Percentiles rank a stretch among this genome's conserved stretches.
Conservation (phyloP, 2,888 invertebrate genomes). For the Lumbricus terrestris region DNA sequence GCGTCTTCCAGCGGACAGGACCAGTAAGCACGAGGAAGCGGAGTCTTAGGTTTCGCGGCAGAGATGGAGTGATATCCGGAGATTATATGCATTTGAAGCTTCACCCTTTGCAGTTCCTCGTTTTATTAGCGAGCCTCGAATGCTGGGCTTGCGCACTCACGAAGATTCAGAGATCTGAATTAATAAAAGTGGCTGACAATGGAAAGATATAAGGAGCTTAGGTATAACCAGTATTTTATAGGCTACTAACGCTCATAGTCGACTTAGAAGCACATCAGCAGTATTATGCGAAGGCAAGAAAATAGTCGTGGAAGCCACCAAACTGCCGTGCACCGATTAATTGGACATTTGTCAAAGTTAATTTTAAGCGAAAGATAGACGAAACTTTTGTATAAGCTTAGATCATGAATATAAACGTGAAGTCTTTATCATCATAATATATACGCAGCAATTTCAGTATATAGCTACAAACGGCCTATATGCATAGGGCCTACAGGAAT, state of each 20-base stretch:
- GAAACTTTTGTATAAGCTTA: too few relatives aligned
- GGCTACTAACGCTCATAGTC: neutral
- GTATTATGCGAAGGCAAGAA: neutral
- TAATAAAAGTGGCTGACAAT: neutral
- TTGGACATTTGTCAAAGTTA: neutral
- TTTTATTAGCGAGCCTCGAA: neutral
- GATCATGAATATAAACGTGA: neutral
- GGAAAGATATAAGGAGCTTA: neutral
- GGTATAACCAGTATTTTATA: neutral
- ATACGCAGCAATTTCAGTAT: neutral
- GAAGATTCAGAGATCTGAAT: neutral
- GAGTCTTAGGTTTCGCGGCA: neutral
- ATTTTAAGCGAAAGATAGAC: neutral
- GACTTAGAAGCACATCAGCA: neutral
- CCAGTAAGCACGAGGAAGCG: neutral
- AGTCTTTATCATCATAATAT: neutral
- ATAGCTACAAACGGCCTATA: too few relatives aligned
- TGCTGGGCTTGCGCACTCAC: neutral
- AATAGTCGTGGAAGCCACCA: neutral
- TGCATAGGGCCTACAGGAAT: too few relatives aligned
- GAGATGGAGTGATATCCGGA: neutral
- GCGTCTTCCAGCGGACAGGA: slow-evolving; percentile 3
- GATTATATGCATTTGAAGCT: neutral
- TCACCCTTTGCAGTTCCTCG: neutral
- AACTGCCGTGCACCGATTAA: neutral